These are phyloP conservation scores for Palloptera scutellata DNA, from an alignment of 2,888 invertebrate genomes.

Conservation along the genomic window DNA sequence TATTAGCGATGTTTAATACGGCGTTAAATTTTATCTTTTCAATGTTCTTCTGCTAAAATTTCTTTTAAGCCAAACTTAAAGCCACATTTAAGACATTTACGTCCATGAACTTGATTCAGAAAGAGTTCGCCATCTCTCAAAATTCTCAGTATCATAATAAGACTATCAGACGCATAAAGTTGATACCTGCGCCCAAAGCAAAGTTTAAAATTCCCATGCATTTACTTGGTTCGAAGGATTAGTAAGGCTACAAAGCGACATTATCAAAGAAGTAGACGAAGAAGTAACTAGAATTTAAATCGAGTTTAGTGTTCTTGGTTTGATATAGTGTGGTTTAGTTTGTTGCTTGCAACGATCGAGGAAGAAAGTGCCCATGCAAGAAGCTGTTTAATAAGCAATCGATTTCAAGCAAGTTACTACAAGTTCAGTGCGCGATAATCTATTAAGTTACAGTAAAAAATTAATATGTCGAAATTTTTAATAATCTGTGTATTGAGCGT, in stretches of 20 bases:
- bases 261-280: constrained; percentile 3
- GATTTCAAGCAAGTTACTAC: not conserved
- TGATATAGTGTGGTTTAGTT: constrained; percentile 50
- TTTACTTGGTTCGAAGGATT: constrained; percentile 20
- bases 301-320: constrained; percentile 36
- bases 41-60: constrained; percentile 40
- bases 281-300: constrained; percentile 25
- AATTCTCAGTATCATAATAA: constrained; percentile 12
- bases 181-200: constrained; percentile 25
- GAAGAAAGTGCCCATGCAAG: constrained; percentile 49
- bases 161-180: not conserved
- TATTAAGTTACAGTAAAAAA: too few relatives aligned
- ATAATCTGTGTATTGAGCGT: constrained; percentile 54
- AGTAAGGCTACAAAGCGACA: constrained; percentile 26
- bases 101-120: constrained; percentile 60
- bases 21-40: constrained; percentile 16
- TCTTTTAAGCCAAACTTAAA: constrained; percentile 59
- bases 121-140: constrained; percentile 42
- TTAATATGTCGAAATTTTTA: constrained; percentile 53
- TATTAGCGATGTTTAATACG: constrained; percentile 24
- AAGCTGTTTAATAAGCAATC: constrained; percentile 36
- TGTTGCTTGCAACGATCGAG: constrained; percentile 55
- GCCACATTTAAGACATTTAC: constrained; percentile 58
- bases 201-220: constrained; percentile 7
- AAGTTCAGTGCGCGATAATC: too few relatives aligned